These are phyloP conservation scores for Cheirogaleus major DNA, from an alignment of 2,797 vertebrate species.

Conservation along the genomic window DNA sequence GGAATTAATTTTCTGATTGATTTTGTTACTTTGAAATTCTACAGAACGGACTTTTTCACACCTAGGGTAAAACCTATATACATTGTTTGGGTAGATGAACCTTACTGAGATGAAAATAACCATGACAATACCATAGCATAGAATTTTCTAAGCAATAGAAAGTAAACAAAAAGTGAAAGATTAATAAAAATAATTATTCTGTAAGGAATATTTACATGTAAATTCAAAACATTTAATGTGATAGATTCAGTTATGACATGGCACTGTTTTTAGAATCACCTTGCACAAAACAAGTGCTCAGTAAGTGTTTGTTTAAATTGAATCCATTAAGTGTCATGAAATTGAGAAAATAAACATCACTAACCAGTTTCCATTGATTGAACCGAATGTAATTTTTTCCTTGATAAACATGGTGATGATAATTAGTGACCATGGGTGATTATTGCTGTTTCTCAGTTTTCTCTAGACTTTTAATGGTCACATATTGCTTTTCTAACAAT, in stretches of 20 bases:
- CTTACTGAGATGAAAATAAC: constrained; percentile 61
- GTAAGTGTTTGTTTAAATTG: neutral
- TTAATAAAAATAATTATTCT: constrained; percentile 61
- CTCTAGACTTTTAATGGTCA: neutral
- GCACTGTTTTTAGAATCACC: constrained; percentile 47
- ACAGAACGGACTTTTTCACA: neutral
- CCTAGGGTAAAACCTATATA: neutral
- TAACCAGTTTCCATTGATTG: neutral
- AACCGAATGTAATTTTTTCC: neutral
- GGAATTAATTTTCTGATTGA: constrained; percentile 38
- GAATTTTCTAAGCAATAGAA: constrained; percentile 76
- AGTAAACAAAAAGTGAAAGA: constrained; percentile 54
- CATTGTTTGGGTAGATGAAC: neutral
- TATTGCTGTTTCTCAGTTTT: constrained; percentile 43
- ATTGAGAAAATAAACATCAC: constrained; percentile 61
- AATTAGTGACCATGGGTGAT: neutral
- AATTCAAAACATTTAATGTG: constrained; percentile 41
- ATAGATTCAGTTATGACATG: constrained; percentile 53
- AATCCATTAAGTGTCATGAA: constrained; percentile 42
- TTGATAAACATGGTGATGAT: neutral
- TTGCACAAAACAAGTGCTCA: constrained; percentile 42
- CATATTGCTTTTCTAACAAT: neutral
- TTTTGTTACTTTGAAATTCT: constrained; percentile 22
- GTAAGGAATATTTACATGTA: constrained; percentile 60
- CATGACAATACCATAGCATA: constrained; percentile 48